Evolutionary conservation across 2,888 invertebrate species (phyloP), one percentile per base, ranked within the genome.

Genomic region (Tiliacea citrago): DNA sequence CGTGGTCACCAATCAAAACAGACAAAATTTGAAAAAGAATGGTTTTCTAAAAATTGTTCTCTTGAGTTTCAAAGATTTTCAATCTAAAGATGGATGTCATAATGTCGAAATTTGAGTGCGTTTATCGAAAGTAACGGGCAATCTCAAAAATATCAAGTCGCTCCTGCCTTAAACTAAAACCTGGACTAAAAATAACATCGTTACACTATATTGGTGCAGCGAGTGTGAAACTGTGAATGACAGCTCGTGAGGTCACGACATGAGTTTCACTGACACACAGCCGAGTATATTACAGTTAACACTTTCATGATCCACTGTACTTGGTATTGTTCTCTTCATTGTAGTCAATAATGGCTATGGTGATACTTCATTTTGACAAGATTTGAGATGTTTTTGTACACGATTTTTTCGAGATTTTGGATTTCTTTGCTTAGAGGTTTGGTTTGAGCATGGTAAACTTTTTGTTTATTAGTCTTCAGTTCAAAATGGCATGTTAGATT

Each of bases 221-320:
- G 71, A 77, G 89, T 89, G 88, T 89, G 87, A 89, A 90, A 77
- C 89, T 89, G 88, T 89, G 87, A 89, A 90, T 90, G 91, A 90
- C 88, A 86, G 90, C 82, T 91, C 92, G 91, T 92, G 92, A 91
- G 85, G 90, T 88, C 86, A 86, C 86, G 86, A 77, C 75, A 77
- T 53, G 53, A 71, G 79, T 83, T 79, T 83, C 82, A 79, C 85
- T 86, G 76, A 79, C 85, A 83, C 69, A 79, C 75, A 82, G 78
- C 67, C 42, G 35, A 68, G 51, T 73, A 55, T 60, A 45, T 55
- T 79, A 73, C 60, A 66, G 60, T 72, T 49, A 79, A 79, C 70
- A 79, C 73, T 85, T 72, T 79, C 62, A 75, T 77, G 82, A 76
- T 66, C 51, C 39, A 60, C 62, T 73, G 65, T 75, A 71, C 68